Evolutionary conservation across 2,888 invertebrate genomes (phyloP), one percentile per base, ranked within the genome.

Genomic region (Tiliacea citrago): DNA sequence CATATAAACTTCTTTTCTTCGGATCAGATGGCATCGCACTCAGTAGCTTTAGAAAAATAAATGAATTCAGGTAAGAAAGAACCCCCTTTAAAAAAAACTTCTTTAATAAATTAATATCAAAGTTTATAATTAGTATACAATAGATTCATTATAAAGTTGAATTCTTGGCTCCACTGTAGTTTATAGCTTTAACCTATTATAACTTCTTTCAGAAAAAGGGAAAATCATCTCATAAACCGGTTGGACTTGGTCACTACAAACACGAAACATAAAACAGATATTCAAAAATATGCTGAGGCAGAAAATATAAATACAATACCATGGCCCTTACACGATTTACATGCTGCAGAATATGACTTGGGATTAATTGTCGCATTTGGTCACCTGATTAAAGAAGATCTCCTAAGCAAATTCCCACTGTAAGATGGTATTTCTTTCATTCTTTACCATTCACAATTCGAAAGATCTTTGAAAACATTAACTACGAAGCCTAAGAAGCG

Each of bases 361-460:
- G 99, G 99, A 8, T 95, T 99, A 67, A 98, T 99, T 47, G 99
- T 98, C 2, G 99, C 99, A 0, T 99, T 99, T 97, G 99, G 99
- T 0, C 98, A 99, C 91, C 96, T 99, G 79, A 98, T 99, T 88
- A 99, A 99, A 57, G 95, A 97, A 82, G 92, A 97, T 70, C 92
- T 99, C 0, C 98, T 99, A 49, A 94, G 97, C 13, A 96, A 97
- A 76, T 99, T 99, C 95, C 98, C 98, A 74, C 93, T 98, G 99
- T 99, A 97, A 97, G 98, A 97, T 62, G 1, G 1, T 47, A 39
- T n/a, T 24, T 18, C 7, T 49, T 35, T 18, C 10, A 8, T 7
- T 61, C 8, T 49, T 53, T 53, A 24, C 0, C 21, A 70, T 21
- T 5, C 1, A 21, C 21, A 51, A 35, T 21, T 29, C 8, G 10